Conservation (phyloP, 2,797 vertebrate species). For the Fistularia tabacaria region DNA sequence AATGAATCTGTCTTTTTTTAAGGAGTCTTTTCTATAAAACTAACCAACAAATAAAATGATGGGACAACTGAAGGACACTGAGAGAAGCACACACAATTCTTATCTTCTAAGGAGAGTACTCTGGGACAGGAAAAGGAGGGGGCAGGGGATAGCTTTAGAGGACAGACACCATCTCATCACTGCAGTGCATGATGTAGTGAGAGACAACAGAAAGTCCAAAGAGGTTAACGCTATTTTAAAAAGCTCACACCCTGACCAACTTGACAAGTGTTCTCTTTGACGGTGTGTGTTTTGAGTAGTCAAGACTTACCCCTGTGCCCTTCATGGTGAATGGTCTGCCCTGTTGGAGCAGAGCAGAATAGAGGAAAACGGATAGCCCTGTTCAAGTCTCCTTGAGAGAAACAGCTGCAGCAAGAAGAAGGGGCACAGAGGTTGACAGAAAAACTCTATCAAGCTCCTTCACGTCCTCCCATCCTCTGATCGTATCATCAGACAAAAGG, state of each 20-base stretch:
- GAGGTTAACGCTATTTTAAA: slow-evolving; percentile 22
- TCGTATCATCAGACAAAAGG: slow-evolving; percentile 75
- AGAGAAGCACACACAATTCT: slow-evolving; percentile 37
- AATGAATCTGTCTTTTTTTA: not conserved
- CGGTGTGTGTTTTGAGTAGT: slow-evolving; percentile 31
- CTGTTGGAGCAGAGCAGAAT: slow-evolving; percentile 42
- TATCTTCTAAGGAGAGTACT: slow-evolving; percentile 56
- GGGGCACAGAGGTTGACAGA: slow-evolving; percentile 59
- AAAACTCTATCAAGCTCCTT: slow-evolving; percentile 60
- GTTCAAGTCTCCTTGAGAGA: slow-evolving; percentile 68
- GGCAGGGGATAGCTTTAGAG: slow-evolving; percentile 48
- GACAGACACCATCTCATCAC: slow-evolving; percentile 67
- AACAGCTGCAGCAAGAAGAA: slow-evolving; percentile 38
- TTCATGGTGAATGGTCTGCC: slow-evolving; percentile 68
- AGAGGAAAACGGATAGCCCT: slow-evolving; percentile 50
- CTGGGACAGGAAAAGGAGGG: slow-evolving; percentile 47
- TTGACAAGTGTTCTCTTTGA: slow-evolving; percentile 20
- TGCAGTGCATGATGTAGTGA: slow-evolving; percentile 51
- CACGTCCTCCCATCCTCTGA: slow-evolving; percentile 65
- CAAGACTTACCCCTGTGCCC: slow-evolving; percentile 78
- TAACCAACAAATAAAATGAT: slow-evolving; percentile 14
- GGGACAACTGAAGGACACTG: slow-evolving; percentile 58
- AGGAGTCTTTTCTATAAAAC: slow-evolving; percentile 14
- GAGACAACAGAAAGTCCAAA: slow-evolving; percentile 32
- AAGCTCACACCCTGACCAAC: slow-evolving; percentile 28